Evolutionary conservation across 2,113 vertebrate genomes (phyloP).

Genomic region (Plecturocebus donacophilus): DNA sequence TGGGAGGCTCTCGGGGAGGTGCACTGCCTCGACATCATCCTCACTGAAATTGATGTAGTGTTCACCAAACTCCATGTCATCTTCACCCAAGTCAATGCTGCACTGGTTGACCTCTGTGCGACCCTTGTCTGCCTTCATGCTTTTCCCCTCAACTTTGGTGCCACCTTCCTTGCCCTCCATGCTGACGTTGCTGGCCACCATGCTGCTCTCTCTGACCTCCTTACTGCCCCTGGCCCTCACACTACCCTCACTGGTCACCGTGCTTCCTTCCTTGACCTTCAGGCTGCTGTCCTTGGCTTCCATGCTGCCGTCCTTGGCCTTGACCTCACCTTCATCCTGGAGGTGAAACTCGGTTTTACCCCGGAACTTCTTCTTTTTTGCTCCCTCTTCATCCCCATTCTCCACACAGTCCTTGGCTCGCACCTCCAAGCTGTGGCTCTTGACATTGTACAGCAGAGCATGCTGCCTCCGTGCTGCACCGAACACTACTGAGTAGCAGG

Average conservation of each 20-base stretch:
- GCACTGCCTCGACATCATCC: conserved; percentile 62
- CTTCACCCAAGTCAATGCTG: conserved; percentile 73
- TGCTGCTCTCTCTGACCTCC: background rate
- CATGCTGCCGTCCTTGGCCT: conserved; percentile 44
- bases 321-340: conserved; percentile 39
- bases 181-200: background rate
- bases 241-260: background rate
- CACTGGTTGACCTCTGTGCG: conserved; percentile 41
- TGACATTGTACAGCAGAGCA: conserved; percentile 89
- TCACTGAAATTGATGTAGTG: conserved; percentile 53
- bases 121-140: background rate
- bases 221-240: background rate
- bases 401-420: conserved; percentile 71
- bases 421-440: conserved; percentile 77
- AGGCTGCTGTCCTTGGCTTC: background rate
- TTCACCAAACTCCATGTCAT: conserved; percentile 56
- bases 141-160: background rate
- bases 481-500: conserved; percentile 94
- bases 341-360: background rate
- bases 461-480: conserved; percentile 91
- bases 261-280: background rate
- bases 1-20: conserved; percentile 38
- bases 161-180: background rate
- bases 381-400: conserved; percentile 36
- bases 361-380: conserved; percentile 10